phyloP scores from a whole-genome alignment of 1,140 invertebrate species.

The Diachasma alloeum region DNA sequence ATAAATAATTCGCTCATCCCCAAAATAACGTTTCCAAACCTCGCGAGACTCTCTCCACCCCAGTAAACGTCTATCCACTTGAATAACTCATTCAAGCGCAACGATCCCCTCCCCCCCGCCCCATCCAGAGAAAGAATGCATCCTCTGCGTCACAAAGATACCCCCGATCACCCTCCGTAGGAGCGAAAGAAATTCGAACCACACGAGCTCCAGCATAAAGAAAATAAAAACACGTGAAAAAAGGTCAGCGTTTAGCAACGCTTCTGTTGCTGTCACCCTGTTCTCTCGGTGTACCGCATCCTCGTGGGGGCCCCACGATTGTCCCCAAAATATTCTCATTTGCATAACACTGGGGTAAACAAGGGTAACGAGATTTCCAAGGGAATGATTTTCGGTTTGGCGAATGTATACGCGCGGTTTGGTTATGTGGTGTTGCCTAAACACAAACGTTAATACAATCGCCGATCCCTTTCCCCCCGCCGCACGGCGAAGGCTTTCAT shows the following conservation, averaged over 20 bases:
- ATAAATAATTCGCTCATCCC: too few species aligned
- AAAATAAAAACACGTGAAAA: background rate
- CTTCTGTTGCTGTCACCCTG: background rate
- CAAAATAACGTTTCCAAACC: too few species aligned
- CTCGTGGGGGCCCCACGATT: background rate
- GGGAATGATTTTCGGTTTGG: conserved; percentile 36
- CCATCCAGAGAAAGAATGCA: too few species aligned
- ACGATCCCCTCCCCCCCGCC: too few species aligned
- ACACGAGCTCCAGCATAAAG: background rate
- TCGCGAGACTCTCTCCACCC: too few species aligned
- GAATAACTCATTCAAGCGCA: too few species aligned
- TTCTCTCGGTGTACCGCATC: background rate
- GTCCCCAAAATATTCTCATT: conserved; percentile 36
- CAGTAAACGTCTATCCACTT: too few species aligned
- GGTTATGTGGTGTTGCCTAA: conserved; percentile 45
- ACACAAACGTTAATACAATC: conserved; percentile 42
- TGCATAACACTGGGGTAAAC: conserved; percentile 57
- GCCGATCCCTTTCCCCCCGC: background rate
- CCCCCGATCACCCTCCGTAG: too few species aligned
- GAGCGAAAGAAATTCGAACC: too few species aligned
- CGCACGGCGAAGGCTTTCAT: background rate
- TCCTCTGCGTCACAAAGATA: too few species aligned
- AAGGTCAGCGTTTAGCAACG: background rate
- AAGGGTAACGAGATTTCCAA: conserved; percentile 48
- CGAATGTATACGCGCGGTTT: background rate